A percentile compares a stretch with the other conserved stretches of the same genome.
Conservation (phyloP, 2,797 vertebrate genomes). For the Synanceia verrucosa region DNA sequence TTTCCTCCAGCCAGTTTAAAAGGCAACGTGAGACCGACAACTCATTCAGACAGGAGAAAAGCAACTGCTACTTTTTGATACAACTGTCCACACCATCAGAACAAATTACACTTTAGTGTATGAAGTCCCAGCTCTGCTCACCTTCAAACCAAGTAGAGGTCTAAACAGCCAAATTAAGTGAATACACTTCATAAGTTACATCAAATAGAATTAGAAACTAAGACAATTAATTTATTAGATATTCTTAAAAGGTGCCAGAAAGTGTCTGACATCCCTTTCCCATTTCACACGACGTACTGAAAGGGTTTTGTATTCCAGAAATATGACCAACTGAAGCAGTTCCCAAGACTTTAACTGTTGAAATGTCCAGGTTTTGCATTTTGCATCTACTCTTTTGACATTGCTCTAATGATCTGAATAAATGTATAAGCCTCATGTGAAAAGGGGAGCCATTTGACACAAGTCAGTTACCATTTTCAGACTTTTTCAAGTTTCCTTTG, state of each 20-base stretch:
- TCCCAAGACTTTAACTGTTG: neutral
- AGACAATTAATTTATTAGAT: neutral
- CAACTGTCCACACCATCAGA: neutral
- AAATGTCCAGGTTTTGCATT: neutral
- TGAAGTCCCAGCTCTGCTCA: neutral
- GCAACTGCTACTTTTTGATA: neutral
- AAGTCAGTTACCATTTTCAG: neutral
- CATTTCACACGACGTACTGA: neutral
- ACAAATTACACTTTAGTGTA: neutral
- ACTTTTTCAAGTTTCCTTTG: neutral
- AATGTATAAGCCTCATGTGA: neutral
- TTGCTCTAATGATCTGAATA: neutral
- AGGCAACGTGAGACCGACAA: neutral
- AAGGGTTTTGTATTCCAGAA: neutral
- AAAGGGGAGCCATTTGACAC: neutral
- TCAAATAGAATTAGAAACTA: neutral
- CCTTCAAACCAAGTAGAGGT: neutral
- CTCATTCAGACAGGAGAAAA: neutral
- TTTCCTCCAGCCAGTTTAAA: fast-evolving
- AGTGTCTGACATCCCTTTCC: neutral
- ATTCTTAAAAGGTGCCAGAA: neutral
- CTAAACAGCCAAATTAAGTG: neutral
- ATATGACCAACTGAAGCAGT: neutral
- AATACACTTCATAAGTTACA: neutral
- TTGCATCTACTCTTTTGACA: neutral